phyloP scores from a whole-genome alignment of 53 echinoderm and acorn worm species.

The Patiria pectinifera region DNA sequence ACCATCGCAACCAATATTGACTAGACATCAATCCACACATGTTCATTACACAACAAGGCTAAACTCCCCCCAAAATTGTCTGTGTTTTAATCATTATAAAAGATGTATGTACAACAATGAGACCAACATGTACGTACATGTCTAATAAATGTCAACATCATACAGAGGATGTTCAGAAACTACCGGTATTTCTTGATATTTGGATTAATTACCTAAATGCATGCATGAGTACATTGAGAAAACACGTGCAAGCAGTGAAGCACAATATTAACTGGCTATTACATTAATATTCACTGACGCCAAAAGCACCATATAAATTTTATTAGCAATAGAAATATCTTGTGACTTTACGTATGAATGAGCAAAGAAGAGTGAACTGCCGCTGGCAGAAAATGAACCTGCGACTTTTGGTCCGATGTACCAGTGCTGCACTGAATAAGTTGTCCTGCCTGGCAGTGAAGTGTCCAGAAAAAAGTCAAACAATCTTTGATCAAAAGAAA shows the following conservation, averaged over 20 bases:
- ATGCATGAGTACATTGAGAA: not conserved
- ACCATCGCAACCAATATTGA: not conserved
- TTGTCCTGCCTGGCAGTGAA: no score
- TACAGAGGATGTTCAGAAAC: not conserved
- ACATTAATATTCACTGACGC: not conserved
- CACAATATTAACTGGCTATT: not conserved
- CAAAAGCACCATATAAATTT: not conserved
- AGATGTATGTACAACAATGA: no score
- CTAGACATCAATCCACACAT: not conserved
- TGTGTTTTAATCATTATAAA: no score
- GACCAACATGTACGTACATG: no score
- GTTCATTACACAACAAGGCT: no score
- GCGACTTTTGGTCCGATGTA: no score
- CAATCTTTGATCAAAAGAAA: no score
- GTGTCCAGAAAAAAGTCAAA: no score
- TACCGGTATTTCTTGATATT: not conserved
- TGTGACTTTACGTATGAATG: not conserved
- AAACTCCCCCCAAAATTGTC: no score
- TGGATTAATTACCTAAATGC: not conserved
- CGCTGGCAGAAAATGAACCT: no score
- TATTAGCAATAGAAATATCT: not conserved
- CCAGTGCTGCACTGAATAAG: no score
- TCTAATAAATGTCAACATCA: not conserved
- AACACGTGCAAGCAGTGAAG: not conserved
- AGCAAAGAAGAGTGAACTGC: no score